Percentiles rank a stretch among this genome's conserved stretches.
Conservation (phyloP, 2,888 invertebrate species). For the Mythimna lalbum region DNA sequence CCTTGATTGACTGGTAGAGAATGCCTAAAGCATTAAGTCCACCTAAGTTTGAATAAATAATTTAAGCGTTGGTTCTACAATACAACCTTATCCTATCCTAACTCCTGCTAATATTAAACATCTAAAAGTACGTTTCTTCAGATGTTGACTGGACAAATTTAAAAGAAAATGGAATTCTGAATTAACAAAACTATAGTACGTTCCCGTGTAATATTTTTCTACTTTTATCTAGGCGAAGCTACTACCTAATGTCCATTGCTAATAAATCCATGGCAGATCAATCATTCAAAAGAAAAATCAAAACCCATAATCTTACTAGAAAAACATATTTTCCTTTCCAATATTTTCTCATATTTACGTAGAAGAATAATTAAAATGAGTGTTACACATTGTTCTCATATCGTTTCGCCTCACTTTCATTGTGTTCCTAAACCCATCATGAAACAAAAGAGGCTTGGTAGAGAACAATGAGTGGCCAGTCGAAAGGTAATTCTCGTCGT, state of each 20-base stretch:
- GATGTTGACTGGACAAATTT: no score
- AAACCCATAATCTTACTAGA: conserved; percentile 1
- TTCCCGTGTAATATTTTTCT: not conserved
- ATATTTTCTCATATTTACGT: conserved; percentile 45
- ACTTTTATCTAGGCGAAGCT: not conserved
- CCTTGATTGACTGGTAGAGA: no score
- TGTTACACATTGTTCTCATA: conserved; percentile 57
- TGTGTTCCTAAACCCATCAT: conserved; percentile 49
- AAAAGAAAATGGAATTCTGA: no score
- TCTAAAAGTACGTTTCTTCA: no score
- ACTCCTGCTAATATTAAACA: no score
- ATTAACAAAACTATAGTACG: no score
- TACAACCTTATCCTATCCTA: no score
- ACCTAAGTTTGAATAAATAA: no score
- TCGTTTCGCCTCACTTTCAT: conserved; percentile 47
- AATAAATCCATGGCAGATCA: not conserved
- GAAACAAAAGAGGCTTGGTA: conserved; percentile 46
- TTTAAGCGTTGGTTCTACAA: no score
- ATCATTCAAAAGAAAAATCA: not conserved
- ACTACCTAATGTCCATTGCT: no score
- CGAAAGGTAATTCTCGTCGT: conserved; percentile 55
- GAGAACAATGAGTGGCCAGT: conserved; percentile 49
- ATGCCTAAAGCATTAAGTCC: no score
- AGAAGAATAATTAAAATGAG: conserved; percentile 47
- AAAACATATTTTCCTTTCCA: conserved; percentile 29